Percentiles rank a stretch among this genome's conserved stretches.
phyloP scores from a whole-genome alignment of 2,113 vertebrate genomes.

The Micronycteris hirsuta region DNA sequence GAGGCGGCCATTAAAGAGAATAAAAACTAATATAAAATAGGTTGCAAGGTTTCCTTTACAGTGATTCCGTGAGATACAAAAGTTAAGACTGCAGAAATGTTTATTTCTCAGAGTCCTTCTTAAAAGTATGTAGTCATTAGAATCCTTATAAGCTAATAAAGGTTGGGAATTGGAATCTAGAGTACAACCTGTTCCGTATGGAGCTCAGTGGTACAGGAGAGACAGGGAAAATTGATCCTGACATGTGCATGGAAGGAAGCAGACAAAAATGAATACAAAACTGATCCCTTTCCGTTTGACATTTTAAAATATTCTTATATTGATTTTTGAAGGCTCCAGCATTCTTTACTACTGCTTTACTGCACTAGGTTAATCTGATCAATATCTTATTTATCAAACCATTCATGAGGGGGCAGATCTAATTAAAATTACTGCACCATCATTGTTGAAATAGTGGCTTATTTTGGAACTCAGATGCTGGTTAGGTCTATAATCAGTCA shows the following conservation, averaged over 20 bases:
- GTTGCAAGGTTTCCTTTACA: conserved; percentile 42
- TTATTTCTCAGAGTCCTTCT: conserved; percentile 45
- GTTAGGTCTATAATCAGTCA: conserved; percentile 72
- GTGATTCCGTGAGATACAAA: conserved; percentile 14
- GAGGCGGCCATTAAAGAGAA: neutral
- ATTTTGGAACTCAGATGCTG: conserved; percentile 77
- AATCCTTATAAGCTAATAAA: neutral
- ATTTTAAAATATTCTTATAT: conserved; percentile 84
- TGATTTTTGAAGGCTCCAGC: conserved; percentile 80
- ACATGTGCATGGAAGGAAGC: conserved; percentile 67
- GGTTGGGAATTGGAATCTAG: conserved; percentile 39
- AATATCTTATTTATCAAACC: conserved; percentile 82
- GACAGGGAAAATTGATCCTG: conserved; percentile 70
- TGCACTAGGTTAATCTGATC: conserved; percentile 73
- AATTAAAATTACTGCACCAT: conserved; percentile 81
- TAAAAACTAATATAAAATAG: conserved; percentile 42
- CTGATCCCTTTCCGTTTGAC: conserved; percentile 78
- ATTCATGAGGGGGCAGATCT: conserved; percentile 78
- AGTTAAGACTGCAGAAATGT: conserved; percentile 41
- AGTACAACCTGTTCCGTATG: conserved; percentile 58
- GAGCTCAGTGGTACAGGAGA: conserved; percentile 49
- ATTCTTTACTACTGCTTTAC: conserved; percentile 76
- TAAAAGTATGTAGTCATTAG: conserved; percentile 24
- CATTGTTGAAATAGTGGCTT: conserved; percentile 79
- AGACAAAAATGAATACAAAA: conserved; percentile 80